phyloP scores from a whole-genome alignment of 1,140 invertebrate genomes.

The Lerema accius region DNA sequence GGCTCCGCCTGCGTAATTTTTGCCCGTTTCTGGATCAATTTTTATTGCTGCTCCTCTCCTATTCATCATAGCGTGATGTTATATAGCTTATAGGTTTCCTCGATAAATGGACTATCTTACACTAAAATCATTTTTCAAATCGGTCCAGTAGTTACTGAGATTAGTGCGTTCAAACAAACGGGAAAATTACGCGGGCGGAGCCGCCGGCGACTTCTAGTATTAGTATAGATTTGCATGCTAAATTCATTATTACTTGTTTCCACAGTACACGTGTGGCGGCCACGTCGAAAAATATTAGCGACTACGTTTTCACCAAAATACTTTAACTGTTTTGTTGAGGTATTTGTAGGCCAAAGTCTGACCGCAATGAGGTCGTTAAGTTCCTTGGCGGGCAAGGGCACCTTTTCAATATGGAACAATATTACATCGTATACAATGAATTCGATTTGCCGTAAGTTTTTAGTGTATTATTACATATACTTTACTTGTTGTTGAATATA shows the following conservation, averaged over 20 bases:
- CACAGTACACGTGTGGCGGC: slow-evolving; percentile 49
- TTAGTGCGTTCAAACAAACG: no score
- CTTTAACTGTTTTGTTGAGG: slow-evolving; percentile 37
- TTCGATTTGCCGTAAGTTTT: slow-evolving; percentile 44
- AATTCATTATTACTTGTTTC: background rate
- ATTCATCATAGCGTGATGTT: no score
- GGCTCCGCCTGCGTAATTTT: no score
- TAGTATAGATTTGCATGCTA: no score
- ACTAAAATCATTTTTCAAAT: no score
- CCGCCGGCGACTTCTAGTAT: no score
- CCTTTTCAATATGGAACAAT: slow-evolving; percentile 41
- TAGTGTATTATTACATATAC: background rate
- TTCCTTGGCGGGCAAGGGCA: slow-evolving; percentile 9
- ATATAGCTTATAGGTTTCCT: no score
- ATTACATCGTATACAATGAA: slow-evolving; percentile 43
- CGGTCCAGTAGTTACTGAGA: no score
- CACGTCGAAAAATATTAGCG: slow-evolving; percentile 43
- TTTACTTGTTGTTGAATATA: background rate
- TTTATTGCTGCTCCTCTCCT: no score
- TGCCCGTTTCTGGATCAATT: no score
- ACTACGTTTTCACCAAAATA: slow-evolving; percentile 40
- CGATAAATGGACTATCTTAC: no score
- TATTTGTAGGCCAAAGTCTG: slow-evolving; percentile 41
- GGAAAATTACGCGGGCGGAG: no score
- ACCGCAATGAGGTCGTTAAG: slow-evolving; percentile 32